phyloP scores from a whole-genome alignment of 2,888 invertebrate species.

The Melolontha melolontha region DNA sequence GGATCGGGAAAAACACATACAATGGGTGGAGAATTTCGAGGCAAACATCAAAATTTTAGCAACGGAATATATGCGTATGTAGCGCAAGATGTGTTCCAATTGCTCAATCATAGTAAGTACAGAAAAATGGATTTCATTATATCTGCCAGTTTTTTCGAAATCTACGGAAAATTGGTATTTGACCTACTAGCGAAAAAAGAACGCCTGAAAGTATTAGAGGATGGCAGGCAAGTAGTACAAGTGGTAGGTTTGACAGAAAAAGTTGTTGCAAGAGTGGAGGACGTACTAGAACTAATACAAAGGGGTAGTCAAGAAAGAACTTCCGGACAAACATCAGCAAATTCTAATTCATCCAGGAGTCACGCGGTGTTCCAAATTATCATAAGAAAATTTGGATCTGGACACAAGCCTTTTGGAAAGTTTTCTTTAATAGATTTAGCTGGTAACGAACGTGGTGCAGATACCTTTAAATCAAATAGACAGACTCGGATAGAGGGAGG shows the following conservation, averaged over 20 bases:
- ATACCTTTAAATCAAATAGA: conserved; percentile 94
- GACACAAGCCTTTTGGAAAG: conserved; percentile 90
- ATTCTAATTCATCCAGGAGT: conserved; percentile 97
- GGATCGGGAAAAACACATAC: conserved; percentile 98
- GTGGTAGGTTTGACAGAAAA: conserved; percentile 96
- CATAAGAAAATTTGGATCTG: conserved; percentile 77
- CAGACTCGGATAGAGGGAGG: conserved; percentile 94
- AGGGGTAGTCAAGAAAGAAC: conserved; percentile 91
- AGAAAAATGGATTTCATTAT: conserved; percentile 87
- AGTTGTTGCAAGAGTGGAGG: conserved; percentile 89
- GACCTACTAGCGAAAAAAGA: conserved; percentile 91
- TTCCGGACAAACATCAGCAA: conserved; percentile 97
- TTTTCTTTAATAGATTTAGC: conserved; percentile 98
- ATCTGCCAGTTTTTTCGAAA: conserved; percentile 98
- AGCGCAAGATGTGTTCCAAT: conserved; percentile 90
- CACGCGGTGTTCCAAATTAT: conserved; percentile 99
- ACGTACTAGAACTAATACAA: conserved; percentile 92
- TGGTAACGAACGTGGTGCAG: conserved; percentile 99
- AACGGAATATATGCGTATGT: conserved; percentile 99
- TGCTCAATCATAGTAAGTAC: conserved; percentile 74
- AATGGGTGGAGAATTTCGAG: conserved; percentile 98
- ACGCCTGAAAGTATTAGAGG: conserved; percentile 94
- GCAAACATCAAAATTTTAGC: conserved; percentile 94
- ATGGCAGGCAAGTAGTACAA: conserved; percentile 97
- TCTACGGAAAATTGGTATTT: conserved; percentile 96